These are phyloP conservation scores for Clarias batrachus DNA, from an alignment of 2,113 vertebrate species.

Conservation along the genomic window DNA sequence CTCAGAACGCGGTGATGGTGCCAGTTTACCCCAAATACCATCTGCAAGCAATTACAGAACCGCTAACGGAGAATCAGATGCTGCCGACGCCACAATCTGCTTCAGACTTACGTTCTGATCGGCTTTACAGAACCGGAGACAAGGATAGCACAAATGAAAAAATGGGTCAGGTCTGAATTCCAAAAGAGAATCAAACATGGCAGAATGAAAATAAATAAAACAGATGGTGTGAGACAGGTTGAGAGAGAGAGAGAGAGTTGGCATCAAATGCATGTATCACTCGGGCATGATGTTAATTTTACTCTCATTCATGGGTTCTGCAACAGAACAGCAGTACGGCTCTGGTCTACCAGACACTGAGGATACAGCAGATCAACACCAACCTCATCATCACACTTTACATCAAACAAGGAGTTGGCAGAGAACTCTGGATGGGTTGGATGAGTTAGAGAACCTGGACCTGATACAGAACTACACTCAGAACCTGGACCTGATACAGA, in stretches of 20 bases:
- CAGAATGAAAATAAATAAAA: background rate
- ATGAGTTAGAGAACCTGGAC: background rate
- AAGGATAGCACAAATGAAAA: too few species aligned
- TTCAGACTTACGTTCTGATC: background rate
- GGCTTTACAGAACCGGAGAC: background rate
- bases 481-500: background rate
- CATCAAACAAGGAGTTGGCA: background rate
- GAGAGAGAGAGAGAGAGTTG: background rate
- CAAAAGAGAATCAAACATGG: background rate
- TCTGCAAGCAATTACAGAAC: conserved; percentile 41
- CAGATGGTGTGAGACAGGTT: background rate
- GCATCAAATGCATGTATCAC: background rate
- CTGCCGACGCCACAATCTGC: background rate
- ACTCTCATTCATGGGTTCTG: background rate
- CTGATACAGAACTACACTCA: background rate
- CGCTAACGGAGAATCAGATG: conserved; percentile 28
- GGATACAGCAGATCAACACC: background rate
- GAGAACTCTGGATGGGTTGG: background rate
- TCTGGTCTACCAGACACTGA: background rate
- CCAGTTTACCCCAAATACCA: conserved; percentile 32
- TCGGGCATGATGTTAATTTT: background rate
- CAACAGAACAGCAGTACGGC: background rate
- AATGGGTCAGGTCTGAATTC: background rate
- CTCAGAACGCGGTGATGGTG: conserved; percentile 3
- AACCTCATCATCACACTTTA: background rate